Base-by-base conservation (phyloP, 2,113 vertebrate genomes). In the Melospiza georgiana region DNA sequence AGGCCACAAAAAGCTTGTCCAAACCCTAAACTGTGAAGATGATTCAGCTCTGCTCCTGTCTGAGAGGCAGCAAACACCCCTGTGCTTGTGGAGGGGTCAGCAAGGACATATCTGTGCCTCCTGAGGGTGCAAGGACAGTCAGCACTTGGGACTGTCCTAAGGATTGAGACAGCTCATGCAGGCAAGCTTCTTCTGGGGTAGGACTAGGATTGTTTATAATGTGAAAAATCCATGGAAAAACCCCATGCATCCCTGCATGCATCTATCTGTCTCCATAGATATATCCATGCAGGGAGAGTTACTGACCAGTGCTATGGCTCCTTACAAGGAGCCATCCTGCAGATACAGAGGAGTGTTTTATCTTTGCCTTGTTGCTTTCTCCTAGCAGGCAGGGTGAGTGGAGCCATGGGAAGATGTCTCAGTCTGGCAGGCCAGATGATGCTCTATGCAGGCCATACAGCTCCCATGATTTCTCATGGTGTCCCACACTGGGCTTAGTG, bases 191-290 rank as follows among this genome's bases (percentile, higher is more conserved):
- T 75, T 58, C 27, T 27, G 68, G 51, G 51, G 35, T 66, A 58
- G 73, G 69, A 43, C 41, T 28, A 68, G 55, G 18, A 55, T 83
- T 51, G 12, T 49, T 83, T 31, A 77, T 44, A 71, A 67, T 37
- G 49, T 69, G 48, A 52, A 69, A n/a, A 87, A 28, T 2, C 25
- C n/a, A 19, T 23, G 30, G 30, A 35, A 68, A 68, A 55, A 5
- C 5, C 16, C 17, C 54, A 25, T 15, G 35, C 19, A 58, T 18
- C 17, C 31, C 22, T 65, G 37, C 44, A 17, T 30, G 19, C 24
- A 39, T 25, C 30, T 8, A 2, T 48, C 33, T 41, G 3, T 35
- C 11, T 41, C 24, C 48, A 61, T 1, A 62, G 28, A 51, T 0
- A 19, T 31, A 33, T 57, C 51, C 15, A 28, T 3, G 6, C 30